Evolutionary conservation across 2,888 invertebrate genomes (phyloP), one percentile per base, ranked within the genome.

Genomic region (Monopis laevigella): DNA sequence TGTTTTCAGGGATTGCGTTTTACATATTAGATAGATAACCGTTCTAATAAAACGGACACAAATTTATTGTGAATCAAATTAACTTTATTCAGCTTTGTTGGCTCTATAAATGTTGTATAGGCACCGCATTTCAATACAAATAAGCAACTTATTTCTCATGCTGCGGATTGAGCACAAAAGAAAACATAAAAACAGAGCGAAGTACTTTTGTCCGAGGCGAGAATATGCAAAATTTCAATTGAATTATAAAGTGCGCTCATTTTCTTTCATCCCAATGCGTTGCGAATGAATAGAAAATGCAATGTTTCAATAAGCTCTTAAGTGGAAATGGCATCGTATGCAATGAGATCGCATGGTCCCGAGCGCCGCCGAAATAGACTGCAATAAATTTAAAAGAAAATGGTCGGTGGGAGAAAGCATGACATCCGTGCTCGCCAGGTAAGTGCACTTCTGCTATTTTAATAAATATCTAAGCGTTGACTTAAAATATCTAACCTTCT

Each of bases 381-480:
- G 34, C 55, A 48, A 57, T 65, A 62, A 62, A 63, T 65, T 53
- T 62, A 58, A 56, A 59, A 63, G 59, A 54, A 54, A 51, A 55
- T 53, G 43, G 49, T 50, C 46, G 48, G 46, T 19, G n/a, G 12
- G 36, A 36, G 36, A 36, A 21, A 36, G 12, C 21, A 36, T 36
- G 36, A 36, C 36, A 36, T 2, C 10, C 32, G 32, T 17, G 32
- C 17, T 17, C 17, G 34, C 11, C 36, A 36, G 36, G 36, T 36
- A 36, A 36, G 36, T 36, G 36, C 36, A 21, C 3, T 10, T 24
- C n/a, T 32, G 32, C 32, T 17, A 32, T 32, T 32, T 32, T 32
- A 32, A 32, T 32, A 32, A 32, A 32, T 32, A 32, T 32, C 32
- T 32, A 2, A 32, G 17, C 32, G 32, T 11, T 32, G 32, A 32